Percentiles rank a stretch among this genome's conserved stretches.
These are phyloP conservation scores for Drosophila nannoptera DNA, from an alignment of 1,140 invertebrate species.

Conservation along the genomic window DNA sequence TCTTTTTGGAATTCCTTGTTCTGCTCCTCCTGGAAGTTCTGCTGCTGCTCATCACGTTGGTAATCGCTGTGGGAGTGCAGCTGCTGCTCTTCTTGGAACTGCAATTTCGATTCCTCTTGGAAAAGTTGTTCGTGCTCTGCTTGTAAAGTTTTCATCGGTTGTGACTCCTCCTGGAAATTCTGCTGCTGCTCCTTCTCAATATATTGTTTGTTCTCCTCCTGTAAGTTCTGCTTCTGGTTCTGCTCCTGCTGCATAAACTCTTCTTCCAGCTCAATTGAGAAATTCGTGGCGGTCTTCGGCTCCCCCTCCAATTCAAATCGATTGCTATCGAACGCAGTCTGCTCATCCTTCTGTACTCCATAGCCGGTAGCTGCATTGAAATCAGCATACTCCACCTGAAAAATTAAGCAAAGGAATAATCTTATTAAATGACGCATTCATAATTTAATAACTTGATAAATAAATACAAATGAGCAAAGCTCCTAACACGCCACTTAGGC, in stretches of 20 bases:
- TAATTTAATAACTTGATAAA: background rate
- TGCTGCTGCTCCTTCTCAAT: slow-evolving; percentile 7
- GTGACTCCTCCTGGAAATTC: background rate
- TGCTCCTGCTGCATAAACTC: slow-evolving; percentile 15
- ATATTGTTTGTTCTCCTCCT: background rate
- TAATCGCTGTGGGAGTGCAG: background rate
- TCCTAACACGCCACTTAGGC: slow-evolving; percentile 26
- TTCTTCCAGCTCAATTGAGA: slow-evolving; percentile 12
- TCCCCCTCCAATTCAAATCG: slow-evolving; percentile 38
- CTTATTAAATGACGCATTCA: slow-evolving; percentile 7
- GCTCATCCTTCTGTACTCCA: slow-evolving; percentile 27
- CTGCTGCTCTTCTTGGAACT: slow-evolving; percentile 1
- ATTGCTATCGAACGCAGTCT: slow-evolving; percentile 35
- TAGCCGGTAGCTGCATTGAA: slow-evolving; percentile 50
- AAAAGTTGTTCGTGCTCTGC: slow-evolving; percentile 6
- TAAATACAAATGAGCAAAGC: slow-evolving; percentile 22
- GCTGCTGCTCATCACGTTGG: slow-evolving; percentile 8
- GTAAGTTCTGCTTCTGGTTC: background rate
- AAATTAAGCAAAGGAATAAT: slow-evolving; percentile 8
- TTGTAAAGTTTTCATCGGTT: background rate
- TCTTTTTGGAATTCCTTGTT: background rate
- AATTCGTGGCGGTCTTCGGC: background rate
- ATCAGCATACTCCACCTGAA: slow-evolving; percentile 61
- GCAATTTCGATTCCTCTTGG: background rate
- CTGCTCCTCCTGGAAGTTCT: slow-evolving; percentile 16